A percentile compares a stretch with the other conserved stretches of the same genome.
These are phyloP conservation scores for Calliopsis andreniformis DNA, from an alignment of 1,140 invertebrate species.

Conservation along the genomic window DNA sequence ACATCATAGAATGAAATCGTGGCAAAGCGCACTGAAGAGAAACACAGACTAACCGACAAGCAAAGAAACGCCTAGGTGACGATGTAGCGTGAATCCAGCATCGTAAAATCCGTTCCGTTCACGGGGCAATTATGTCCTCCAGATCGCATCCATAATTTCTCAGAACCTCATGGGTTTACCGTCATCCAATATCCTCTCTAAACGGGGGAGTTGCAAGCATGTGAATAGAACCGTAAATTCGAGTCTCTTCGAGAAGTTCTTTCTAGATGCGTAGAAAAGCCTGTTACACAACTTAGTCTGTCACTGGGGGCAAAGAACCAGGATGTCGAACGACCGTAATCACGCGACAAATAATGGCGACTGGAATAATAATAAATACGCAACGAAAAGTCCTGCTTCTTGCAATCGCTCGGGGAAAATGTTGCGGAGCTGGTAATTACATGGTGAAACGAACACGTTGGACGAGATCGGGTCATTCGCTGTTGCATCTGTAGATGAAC, in stretches of 20 bases:
- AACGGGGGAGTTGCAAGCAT: constrained; percentile 1
- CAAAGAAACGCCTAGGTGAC: neutral
- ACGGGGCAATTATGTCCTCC: constrained; percentile 6
- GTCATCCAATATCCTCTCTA: neutral
- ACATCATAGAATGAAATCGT: neutral
- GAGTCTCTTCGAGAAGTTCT: neutral
- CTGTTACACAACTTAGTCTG: constrained; percentile 10
- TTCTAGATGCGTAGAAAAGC: neutral
- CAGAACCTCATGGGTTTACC: neutral
- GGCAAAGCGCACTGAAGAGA: constrained; percentile 2
- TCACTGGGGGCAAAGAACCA: constrained; percentile 4
- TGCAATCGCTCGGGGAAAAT: neutral
- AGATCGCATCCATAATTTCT: neutral
- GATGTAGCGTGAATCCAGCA: neutral
- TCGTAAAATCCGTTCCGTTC: constrained; percentile 8
- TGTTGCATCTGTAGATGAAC: neutral
- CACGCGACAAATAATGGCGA: constrained; percentile 13
- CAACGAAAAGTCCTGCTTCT: constrained; percentile 8
- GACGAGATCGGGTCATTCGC: neutral
- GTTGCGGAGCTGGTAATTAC: neutral
- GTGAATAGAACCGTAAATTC: constrained; percentile 34
- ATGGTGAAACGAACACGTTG: neutral
- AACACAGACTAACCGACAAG: neutral
- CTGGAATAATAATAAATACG: neutral
- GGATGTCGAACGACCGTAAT: constrained; percentile 17